Evolutionary conservation across 2,888 invertebrate genomes (phyloP).

Genomic region (Julus scanicus): DNA sequence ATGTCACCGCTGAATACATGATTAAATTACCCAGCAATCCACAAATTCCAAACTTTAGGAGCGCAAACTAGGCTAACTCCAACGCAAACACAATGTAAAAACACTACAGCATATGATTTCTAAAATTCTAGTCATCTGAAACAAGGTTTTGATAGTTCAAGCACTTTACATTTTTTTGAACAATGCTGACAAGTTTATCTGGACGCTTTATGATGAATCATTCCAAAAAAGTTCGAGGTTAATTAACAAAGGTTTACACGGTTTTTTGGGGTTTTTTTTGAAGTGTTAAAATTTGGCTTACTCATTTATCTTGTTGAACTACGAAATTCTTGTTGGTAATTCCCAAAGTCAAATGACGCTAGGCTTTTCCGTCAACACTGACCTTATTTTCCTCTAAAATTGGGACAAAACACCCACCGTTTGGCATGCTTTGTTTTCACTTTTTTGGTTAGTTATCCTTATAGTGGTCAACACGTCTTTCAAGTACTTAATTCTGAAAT

Average conservation of each 20-base stretch:
- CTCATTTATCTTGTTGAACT: not conserved
- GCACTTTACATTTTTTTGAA: not conserved
- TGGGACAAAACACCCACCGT: conserved; percentile 16
- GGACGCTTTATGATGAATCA: no score
- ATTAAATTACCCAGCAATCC: not conserved
- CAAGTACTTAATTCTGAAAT: no score
- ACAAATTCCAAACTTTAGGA: conserved; percentile 6
- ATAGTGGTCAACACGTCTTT: not conserved
- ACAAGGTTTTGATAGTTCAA: not conserved
- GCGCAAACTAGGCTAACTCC: not conserved
- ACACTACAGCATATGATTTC: not conserved
- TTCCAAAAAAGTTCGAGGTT: no score
- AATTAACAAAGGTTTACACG: no score
- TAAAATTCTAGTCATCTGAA: not conserved
- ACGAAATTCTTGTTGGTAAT: not conserved
- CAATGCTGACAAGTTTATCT: not conserved
- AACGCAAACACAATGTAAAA: not conserved
- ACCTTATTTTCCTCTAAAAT: not conserved
- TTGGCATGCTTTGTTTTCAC: not conserved
- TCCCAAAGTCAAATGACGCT: not conserved
- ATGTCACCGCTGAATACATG: not conserved
- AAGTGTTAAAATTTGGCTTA: not conserved
- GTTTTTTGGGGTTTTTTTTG: not conserved
- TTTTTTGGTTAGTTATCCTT: not conserved
- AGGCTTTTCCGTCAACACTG: not conserved